These are phyloP conservation scores for Ciconia stormi DNA, from an alignment of 2,113 vertebrate species.

Conservation along the genomic window DNA sequence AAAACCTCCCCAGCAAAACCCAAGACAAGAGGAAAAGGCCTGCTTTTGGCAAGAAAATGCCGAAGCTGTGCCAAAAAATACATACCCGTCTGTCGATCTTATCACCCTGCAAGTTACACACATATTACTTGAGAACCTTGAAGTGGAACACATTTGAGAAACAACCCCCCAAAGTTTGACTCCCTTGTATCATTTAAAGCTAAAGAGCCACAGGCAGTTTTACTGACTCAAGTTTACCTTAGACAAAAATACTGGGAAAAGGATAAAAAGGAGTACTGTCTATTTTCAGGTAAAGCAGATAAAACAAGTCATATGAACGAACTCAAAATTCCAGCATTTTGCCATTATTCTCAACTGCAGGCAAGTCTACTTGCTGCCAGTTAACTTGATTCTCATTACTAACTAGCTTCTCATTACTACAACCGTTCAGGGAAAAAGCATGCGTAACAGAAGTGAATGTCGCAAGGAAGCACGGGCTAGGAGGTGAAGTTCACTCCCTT, in stretches of 20 bases:
- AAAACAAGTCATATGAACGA: background rate
- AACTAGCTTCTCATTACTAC: background rate
- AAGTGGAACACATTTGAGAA: background rate
- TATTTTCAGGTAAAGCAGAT: background rate
- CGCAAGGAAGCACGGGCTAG: background rate
- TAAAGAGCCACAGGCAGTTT: background rate
- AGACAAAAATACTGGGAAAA: background rate
- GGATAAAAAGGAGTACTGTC: background rate
- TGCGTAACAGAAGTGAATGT: rapidly evolving
- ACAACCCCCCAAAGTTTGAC: background rate
- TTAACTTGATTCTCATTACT: background rate
- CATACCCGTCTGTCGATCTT: slow-evolving; percentile 99
- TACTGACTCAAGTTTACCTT: background rate
- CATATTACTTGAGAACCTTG: slow-evolving; percentile 19
- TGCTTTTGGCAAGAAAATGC: slow-evolving; percentile 73
- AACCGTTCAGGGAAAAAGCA: rapidly evolving
- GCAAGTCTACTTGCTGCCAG: background rate
- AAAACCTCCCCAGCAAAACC: slow-evolving; percentile 65
- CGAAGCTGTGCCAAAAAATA: slow-evolving; percentile 74
- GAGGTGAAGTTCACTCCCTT: background rate
- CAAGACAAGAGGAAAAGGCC: slow-evolving; percentile 69
- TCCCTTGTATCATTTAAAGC: background rate
- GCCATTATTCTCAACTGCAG: background rate
- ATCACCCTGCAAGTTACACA: slow-evolving; percentile 98
- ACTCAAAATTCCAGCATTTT: background rate